Base-by-base conservation (phyloP, 2,797 vertebrate genomes). In the Mastacembelus armatus region DNA sequence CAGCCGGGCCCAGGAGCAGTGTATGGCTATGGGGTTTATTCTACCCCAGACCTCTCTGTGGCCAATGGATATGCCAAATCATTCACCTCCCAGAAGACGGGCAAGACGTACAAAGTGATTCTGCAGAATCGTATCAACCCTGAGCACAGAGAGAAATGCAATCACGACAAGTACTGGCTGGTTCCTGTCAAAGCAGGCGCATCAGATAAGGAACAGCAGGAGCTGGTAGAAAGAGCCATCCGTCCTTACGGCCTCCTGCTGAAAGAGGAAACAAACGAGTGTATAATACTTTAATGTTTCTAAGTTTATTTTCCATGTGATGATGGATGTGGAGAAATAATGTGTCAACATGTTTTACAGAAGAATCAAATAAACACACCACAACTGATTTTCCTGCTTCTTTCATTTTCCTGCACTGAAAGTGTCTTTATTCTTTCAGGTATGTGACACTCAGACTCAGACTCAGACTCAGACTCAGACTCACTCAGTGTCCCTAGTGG, bases 81-180 rank as follows among this genome's bases (percentile, higher is more conserved):
- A 4, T 80, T 68, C 27, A 26, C 6, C 18, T 45, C 32, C 18
- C 3, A 33, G 1, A 61, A 19, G 27, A 36, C 21, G 1, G 29
- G 30, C 12, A 63, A 56, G 50, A 39, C 0, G 1, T 79, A 75
- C 35, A 4, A 10, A 2, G 61, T 58, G 35, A 9, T 79, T 48
- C 24, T 79, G 60, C 73, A 80, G 74, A 80, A 77, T 48, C 78
- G 65, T 0, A 27, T 77, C 55, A 80, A 80, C 60, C 64, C 78
- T 0, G 0, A 0, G 4, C 65, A 62, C 73, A 50, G 73, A 4
- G 0, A 52, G 60, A 73, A 21, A 24, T 7, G 65, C 59, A 11
- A 52, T 1, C 6, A 15, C 0, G 8, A 4, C 1, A 45, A 7
- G 9, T 69, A 76, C 47, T 77, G 65, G 65, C 59, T 80, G 39